These are phyloP conservation scores for Danio aesculapii DNA, from an alignment of 2,797 vertebrate genomes.

Conservation along the genomic window DNA sequence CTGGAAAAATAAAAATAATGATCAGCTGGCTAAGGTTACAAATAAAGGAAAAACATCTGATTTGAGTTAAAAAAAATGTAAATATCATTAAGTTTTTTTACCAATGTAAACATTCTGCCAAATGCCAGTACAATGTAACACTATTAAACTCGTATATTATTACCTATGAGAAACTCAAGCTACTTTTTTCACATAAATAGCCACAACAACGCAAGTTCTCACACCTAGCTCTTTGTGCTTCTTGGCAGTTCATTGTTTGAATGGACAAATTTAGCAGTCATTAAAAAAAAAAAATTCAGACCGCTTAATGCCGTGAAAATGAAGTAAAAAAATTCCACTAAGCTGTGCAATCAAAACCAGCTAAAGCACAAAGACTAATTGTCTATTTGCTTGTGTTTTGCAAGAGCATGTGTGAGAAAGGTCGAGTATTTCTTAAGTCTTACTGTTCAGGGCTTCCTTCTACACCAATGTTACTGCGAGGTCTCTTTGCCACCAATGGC, in stretches of 20 bases:
- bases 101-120: neutral
- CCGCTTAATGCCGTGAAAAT: neutral
- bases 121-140: neutral
- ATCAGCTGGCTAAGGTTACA: neutral
- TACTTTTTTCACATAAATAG: neutral
- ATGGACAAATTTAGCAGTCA: neutral
- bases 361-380: constrained; percentile 9
- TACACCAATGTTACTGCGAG: constrained; percentile 85
- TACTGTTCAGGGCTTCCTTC: constrained; percentile 92
- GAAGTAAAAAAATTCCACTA: neutral
- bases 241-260: neutral
- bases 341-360: constrained; percentile 8
- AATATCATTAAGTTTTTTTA: neutral
- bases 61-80: neutral
- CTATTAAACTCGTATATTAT: neutral
- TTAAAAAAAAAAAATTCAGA: neutral
- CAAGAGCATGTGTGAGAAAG: neutral
- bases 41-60: neutral
- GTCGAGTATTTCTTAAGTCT: constrained; percentile 49
- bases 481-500: constrained; percentile 86
- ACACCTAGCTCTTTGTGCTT: constrained; percentile 2
- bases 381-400: constrained; percentile 3
- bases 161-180: neutral
- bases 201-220: neutral
- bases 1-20: neutral